Base-by-base conservation (phyloP, 2,888 invertebrate species). In the Cheilosia pagana region DNA sequence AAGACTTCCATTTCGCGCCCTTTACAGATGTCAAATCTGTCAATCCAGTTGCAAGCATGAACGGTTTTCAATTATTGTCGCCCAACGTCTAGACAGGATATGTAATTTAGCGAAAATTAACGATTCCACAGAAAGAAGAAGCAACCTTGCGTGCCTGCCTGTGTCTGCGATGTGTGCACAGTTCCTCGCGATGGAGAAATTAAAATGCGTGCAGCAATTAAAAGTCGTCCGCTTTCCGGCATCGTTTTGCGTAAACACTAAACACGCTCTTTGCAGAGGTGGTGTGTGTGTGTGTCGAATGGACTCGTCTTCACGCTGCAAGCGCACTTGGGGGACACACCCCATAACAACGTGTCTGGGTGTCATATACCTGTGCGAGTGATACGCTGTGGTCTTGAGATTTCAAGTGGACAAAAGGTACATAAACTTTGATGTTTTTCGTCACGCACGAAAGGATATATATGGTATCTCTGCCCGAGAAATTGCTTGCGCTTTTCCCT, bases 71-170 rank as follows among this genome's bases (percentile, higher is more conserved):
- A 75, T 85, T 28, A 28, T 85, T 85, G 53, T 53, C 45, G 53
- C n/a, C 65, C 39, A 53, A 63, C 35, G 85, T 85, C 85, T 85
- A 85, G 85, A 85, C 85, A 85, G 85, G 85, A 85, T 85, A 65
- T 62, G 67, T 55, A 65, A 67, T 82, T 65, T 55, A 53, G 31
- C 59, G 16, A 52, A 67, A 59, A 74, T 79, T 70, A 79, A 74
- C 55, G 50, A 68, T 67, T 35, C 67, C 35, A 5, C 19, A 5
- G 12, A n/a, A 23, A 4, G 31, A 25, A 23, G 53, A 55, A n/a
- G 57, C 41, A 55, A 50, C 67, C 35, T 28, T 74, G 53, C 53
- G 28, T 79, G 59, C 23, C 25, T 39, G 28, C 43, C 39, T 6
- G 60, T 39, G 39, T 45, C 19, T 59, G 2, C 41, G 43, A 12